Evolutionary conservation across 1,140 invertebrate species (phyloP), one percentile per base, ranked within the genome.

Genomic region (Chelonus insularis): DNA sequence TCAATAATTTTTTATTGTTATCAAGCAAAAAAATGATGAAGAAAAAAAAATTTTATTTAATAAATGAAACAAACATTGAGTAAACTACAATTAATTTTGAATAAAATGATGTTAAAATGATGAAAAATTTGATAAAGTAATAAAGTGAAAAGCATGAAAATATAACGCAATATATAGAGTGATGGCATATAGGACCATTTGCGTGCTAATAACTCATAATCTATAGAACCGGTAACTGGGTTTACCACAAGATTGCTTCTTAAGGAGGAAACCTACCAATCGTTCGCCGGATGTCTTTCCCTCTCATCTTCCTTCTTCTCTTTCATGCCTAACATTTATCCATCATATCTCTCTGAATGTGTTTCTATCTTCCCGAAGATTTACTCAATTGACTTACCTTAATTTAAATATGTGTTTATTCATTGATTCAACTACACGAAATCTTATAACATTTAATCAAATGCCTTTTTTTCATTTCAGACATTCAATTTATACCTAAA

Each of bases 241-340:
- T 78, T 80, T 78, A 78, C 78, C 78, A 78, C 76, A 77, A 80
- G 78, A 80, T 80, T 80, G 78, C 78, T 74, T 74, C 70, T 75
- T 74, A 72, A 78, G 75, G 75, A 80, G 76, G 78, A 78, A 78
- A 76, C 76, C 71, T 77, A 73, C 76, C 78, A 80, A 80, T 80
- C 78, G 75, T 75, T 76, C 69, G 67, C 78, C 76, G 78, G 71
- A 71, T 71, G 68, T 71, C 74, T 68, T 77, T 68, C 62, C 64
- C 65, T 69, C 41, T 60, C 52, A n/a, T n/a, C n/a, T n/a, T n/a
- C n/a, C n/a, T n/a, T n/a, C n/a, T n/a, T 64, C 47, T 54, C 55
- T 64, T 51, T 20, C 61, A 52, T 54, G 45, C 48, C 51, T 68
- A 67, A 65, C 62, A 63, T 60, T 65, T 68, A 62, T 65, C 60